Conservation (phyloP, 2,113 vertebrate species). For the Emydocephalus ijimae region DNA sequence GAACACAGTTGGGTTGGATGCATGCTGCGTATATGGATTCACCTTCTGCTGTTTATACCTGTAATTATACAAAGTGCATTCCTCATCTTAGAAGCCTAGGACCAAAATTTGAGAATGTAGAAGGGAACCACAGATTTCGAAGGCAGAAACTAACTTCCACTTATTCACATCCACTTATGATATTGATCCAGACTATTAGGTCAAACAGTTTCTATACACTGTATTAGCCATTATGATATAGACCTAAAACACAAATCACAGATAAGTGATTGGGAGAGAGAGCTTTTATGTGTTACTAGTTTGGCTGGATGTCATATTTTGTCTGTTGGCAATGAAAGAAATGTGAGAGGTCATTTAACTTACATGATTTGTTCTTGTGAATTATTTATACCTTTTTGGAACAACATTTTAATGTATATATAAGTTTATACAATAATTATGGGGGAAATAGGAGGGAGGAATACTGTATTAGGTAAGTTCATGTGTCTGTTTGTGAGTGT, state of each 20-base stretch:
- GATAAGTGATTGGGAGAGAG: background rate
- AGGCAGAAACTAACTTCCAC: background rate
- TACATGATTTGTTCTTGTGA: background rate
- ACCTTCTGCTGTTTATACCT: background rate
- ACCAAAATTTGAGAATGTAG: background rate
- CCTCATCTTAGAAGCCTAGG: background rate
- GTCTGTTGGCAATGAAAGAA: background rate
- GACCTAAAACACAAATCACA: background rate
- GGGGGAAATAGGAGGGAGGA: background rate
- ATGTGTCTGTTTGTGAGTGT: background rate
- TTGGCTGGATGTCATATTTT: background rate
- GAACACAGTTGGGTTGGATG: background rate
- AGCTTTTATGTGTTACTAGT: background rate
- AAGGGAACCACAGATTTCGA: constrained; percentile 6
- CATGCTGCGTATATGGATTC: background rate
- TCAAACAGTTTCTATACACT: background rate
- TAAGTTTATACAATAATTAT: background rate
- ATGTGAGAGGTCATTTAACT: background rate
- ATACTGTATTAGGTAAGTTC: background rate
- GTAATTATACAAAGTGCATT: rapidly evolving
- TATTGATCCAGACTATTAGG: background rate
- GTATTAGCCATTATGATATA: background rate
- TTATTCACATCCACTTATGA: background rate
- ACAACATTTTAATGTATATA: background rate
- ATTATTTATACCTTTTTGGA: background rate